Evolutionary conservation across 2,797 vertebrate genomes (phyloP).

Genomic region (Hirundo rustica): DNA sequence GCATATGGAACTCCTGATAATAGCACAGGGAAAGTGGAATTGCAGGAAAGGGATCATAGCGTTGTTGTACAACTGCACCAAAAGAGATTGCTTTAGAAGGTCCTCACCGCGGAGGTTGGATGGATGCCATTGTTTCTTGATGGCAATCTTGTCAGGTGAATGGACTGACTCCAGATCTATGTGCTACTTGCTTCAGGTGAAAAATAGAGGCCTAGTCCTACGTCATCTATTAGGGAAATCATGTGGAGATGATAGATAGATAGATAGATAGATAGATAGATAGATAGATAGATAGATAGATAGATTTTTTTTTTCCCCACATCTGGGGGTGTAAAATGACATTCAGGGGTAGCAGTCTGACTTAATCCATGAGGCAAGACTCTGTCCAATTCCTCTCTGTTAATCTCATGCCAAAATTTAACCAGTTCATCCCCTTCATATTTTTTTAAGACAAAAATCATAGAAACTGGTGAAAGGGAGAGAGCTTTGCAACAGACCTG

Average conservation of each 20-base stretch:
- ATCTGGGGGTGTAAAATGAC: not conserved
- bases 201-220: not conserved
- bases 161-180: not conserved
- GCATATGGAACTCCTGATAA: not conserved
- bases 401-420: not conserved
- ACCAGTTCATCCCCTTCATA: not conserved
- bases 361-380: not conserved
- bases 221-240: not conserved
- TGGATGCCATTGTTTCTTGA: not conserved
- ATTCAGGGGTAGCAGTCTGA: not conserved
- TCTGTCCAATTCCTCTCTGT: not conserved
- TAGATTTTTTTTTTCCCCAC: too few species aligned
- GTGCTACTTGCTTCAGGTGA: not conserved
- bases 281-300: too few species aligned
- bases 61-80: not conserved
- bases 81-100: not conserved
- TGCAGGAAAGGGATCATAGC: not conserved
- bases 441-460: not conserved
- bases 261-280: too few species aligned
- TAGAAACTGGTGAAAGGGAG: not conserved
- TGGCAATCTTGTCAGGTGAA: not conserved
- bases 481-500: not conserved
- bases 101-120: not conserved
- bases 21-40: not conserved
- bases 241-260: not conserved